Percentiles rank a stretch among this genome's conserved stretches.
phyloP scores from a whole-genome alignment of 2,888 invertebrate genomes.

The Leptothorax acervorum region DNA sequence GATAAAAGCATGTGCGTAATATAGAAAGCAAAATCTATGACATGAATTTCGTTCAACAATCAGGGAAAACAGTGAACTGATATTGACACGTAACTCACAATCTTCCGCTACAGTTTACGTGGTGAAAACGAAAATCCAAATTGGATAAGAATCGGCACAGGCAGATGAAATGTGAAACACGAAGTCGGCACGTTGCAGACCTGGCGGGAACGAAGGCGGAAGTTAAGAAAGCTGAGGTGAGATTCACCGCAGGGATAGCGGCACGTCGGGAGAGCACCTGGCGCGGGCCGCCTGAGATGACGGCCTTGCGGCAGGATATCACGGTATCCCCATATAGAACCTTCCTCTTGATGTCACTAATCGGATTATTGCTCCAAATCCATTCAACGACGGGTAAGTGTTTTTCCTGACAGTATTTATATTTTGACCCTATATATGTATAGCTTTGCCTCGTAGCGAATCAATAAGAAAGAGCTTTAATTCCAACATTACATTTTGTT shows the following conservation, averaged over 20 bases:
- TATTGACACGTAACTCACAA: neutral
- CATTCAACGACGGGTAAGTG: constrained; percentile 80
- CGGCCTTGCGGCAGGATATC: constrained; percentile 82
- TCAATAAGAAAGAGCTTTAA: neutral
- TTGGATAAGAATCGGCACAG: constrained; percentile 54
- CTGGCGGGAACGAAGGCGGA: constrained; percentile 65
- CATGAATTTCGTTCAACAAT: neutral
- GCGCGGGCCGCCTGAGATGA: constrained; percentile 84
- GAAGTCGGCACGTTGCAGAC: constrained; percentile 66
- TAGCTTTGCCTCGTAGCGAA: neutral
- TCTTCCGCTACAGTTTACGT: neutral
- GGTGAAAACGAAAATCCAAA: neutral
- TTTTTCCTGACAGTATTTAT: neutral
- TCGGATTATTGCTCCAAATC: constrained; percentile 78
- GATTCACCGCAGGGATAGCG: constrained; percentile 68
- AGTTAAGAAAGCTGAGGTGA: constrained; percentile 58
- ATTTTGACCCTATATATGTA: neutral
- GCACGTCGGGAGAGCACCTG: constrained; percentile 76
- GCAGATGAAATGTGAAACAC: constrained; percentile 81
- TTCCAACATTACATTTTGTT: neutral
- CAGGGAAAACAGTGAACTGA: constrained; percentile 10
- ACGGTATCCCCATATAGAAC: constrained; percentile 79
- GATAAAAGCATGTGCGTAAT: neutral
- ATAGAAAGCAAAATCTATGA: constrained; percentile 7
- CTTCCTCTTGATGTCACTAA: constrained; percentile 78